Percentiles rank a stretch among this genome's conserved stretches.
phyloP scores from a whole-genome alignment of 2,797 vertebrate species.

The Pogonophryne albipinna region DNA sequence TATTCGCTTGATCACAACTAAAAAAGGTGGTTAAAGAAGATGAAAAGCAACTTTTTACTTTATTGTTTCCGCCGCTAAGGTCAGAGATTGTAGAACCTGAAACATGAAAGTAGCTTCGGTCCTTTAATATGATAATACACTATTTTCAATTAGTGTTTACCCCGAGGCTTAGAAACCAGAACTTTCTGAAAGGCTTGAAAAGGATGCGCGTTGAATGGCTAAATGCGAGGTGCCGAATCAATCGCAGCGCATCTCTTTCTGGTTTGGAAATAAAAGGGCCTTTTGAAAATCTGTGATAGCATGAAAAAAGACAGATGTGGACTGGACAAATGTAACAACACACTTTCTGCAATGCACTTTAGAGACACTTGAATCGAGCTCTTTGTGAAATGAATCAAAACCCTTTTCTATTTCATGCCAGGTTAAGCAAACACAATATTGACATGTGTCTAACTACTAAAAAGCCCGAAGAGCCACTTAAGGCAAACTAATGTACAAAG shows the following conservation, averaged over 20 bases:
- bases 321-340: slow-evolving; percentile 14
- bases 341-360: background rate
- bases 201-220: slow-evolving; percentile 24
- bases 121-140: slow-evolving; percentile 70
- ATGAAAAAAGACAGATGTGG: slow-evolving; percentile 33
- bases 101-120: slow-evolving; percentile 62
- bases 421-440: slow-evolving; percentile 7
- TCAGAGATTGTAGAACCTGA: slow-evolving; percentile 54
- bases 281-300: slow-evolving; percentile 29
- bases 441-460: slow-evolving; percentile 22
- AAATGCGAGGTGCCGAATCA: slow-evolving; percentile 42
- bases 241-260: slow-evolving; percentile 40
- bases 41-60: slow-evolving; percentile 65
- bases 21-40: slow-evolving; percentile 44
- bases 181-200: slow-evolving; percentile 56
- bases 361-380: slow-evolving; percentile 19
- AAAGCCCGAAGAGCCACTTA: background rate
- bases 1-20: slow-evolving; percentile 40
- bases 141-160: slow-evolving; percentile 73
- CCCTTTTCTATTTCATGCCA: slow-evolving; percentile 19
- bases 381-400: slow-evolving; percentile 49
- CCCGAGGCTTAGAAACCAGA: slow-evolving; percentile 57
- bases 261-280: slow-evolving; percentile 44
- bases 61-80: slow-evolving; percentile 65
- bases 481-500: slow-evolving; percentile 10